Evolutionary conservation across 2,888 invertebrate species (phyloP), one percentile per base, ranked within the genome.

Genomic region (Glyphotaelius pellucidus): DNA sequence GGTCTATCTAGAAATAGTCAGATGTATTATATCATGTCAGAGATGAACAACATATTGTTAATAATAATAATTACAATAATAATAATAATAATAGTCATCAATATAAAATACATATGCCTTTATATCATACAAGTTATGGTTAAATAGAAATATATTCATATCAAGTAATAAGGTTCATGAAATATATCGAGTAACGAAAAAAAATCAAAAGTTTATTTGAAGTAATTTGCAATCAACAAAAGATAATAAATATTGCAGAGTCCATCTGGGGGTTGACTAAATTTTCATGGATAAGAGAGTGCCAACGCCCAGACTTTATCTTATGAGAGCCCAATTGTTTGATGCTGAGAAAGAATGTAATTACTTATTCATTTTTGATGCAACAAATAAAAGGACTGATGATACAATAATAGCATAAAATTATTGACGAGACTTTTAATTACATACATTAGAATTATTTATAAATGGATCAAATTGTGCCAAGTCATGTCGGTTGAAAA

Each of bases 101-200:
- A 52, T 67, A 88, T 67, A 67, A 52, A 52, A 88, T 89, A 89
- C 89, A 80, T 89, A 89, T 89, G 89, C 89, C 89, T 89, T 89
- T 89, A 89, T 47, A 89, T 89, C 89, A 89, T 80, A 89, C 80
- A 86, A 86, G 86, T 85, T 42, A 85, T 86, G 47, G 86, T 86
- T 86, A 42, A 42, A 42, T 52, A 47, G 86, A 52, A 35, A 86
- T 86, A 83, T 83, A 32, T 32, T 83, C 32, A 83, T 32, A 67
- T 67, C 67, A 67, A 25, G 67, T 67, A 67, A 67, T 67, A 67
- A 38, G 67, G 67, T 67, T 67, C 67, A 67, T 67, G 67, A 67
- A n/a, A 67, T 67, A 67, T 67, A 67, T 67, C 67, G n/a, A 67
- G 67, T 67, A 67, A 67, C 67, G n/a, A 67, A 67, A 67, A 25